A percentile compares a stretch with the other conserved stretches of the same genome.
Conservation (phyloP, 2,888 invertebrate genomes). For the Thecophora atra region DNA sequence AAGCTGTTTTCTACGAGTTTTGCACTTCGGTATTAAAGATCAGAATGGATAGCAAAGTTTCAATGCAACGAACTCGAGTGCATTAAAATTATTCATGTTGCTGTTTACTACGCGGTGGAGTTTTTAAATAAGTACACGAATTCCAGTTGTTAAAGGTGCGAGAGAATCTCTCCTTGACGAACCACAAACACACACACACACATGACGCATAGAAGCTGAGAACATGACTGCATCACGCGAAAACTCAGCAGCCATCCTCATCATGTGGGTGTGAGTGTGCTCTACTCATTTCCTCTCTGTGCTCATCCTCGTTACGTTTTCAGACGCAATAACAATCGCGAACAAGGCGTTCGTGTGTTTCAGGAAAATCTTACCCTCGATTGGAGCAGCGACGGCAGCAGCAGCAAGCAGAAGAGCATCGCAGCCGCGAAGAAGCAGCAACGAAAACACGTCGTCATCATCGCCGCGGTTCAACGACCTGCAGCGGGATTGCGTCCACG, state of each 20-base stretch:
- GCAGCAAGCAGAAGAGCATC: not conserved
- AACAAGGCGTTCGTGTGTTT: too few relatives aligned
- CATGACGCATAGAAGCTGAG: too few relatives aligned
- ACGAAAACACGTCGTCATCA: conserved; percentile 11
- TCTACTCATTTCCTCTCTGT: too few relatives aligned
- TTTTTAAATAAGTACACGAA: too few relatives aligned
- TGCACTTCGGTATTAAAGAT: too few relatives aligned
- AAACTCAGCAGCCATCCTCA: conserved; percentile 25
- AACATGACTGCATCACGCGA: too few relatives aligned
- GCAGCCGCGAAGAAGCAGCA: conserved; percentile 9
- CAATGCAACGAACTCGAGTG: too few relatives aligned
- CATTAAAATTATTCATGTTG: too few relatives aligned
- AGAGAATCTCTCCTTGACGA: not conserved
- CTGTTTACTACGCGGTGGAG: too few relatives aligned
- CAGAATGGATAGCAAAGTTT: too few relatives aligned
- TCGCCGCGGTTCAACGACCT: conserved; percentile 27
- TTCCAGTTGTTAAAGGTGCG: too few relatives aligned
- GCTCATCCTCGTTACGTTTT: not conserved
- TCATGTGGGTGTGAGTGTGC: conserved; percentile 20
- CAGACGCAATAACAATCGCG: too few relatives aligned
- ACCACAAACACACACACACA: not conserved
- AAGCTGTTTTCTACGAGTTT: not conserved
- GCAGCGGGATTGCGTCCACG: conserved; percentile 52
- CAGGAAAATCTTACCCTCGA: conserved; percentile 37
- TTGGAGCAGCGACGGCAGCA: conserved; percentile 21